Evolutionary conservation across 2,113 vertebrate genomes (phyloP), one percentile per base, ranked within the genome.

Genomic region (Hypomesus transpacificus): DNA sequence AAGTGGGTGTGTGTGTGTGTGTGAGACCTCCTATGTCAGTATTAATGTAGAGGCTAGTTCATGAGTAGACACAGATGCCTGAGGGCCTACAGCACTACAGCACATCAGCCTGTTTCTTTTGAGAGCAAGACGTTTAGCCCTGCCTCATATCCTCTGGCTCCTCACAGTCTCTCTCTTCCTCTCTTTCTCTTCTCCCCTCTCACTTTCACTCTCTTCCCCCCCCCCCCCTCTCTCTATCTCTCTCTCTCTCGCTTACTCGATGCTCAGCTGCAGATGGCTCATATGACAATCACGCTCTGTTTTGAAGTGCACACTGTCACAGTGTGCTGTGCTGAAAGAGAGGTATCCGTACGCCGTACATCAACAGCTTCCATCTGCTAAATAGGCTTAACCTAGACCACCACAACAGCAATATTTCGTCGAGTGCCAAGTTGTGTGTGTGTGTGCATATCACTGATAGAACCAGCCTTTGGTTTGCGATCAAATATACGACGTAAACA

Each of bases 261-360:
- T 46, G 8, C 39, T 46, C 39, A 46, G 39, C 8, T 46, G 39
- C 39, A 46, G 39, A 46, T 46, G 7, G 39, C 5, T 75, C 6
- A 65, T 71, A 75, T 57, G 71, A 73, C 73, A 75, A 77, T 77
- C 65, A 11, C 63, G 60, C 74, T 56, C 9, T 46, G 39, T 46
- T 13, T 46, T 46, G 39, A 46, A 46, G 39, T 46, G 5, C 11
- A 46, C 7, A 11, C 39, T 46, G 24, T 26, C 2, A 46, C 39
- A 46, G 9, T 46, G 39, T 46, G 5, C 39, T 46, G 7, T 9
- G 9, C 9, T 46, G 2, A 11, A 46, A 46, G 2, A 46, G 39
- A 46, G 39, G 39, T 11, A 2, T 46, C 39, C 7, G 39, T 46
- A 46, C 0, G 2, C 9, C 7, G 39, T 11, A 46, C 7, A 9